Conservation (phyloP, 2,113 vertebrate species). For the Sialia sialis region DNA sequence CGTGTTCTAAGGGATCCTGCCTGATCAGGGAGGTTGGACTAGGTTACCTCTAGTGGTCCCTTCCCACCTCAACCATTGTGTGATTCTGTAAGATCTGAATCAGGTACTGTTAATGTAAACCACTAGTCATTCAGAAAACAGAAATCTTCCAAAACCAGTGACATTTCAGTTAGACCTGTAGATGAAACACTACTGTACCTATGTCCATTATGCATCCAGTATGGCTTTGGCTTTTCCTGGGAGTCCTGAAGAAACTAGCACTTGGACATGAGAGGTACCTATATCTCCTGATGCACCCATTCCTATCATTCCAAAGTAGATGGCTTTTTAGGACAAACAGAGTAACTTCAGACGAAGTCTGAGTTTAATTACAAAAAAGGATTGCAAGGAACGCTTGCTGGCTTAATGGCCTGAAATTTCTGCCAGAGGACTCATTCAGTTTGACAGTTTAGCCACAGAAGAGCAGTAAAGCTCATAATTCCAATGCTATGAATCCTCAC, state of each 20-base stretch:
- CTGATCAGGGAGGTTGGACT: not conserved
- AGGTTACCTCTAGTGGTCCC: not conserved
- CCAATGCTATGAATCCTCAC: not conserved
- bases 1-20: not conserved
- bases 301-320: not conserved
- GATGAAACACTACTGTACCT: not conserved
- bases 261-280: not conserved
- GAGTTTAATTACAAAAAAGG: slow-evolving; percentile 17
- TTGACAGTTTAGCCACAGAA: not conserved
- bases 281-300: not conserved
- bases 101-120: not conserved
- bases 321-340: not conserved
- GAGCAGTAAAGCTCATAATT: not conserved
- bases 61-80: not conserved
- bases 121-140: not conserved
- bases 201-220: not conserved
- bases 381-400: not conserved
- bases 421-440: slow-evolving; percentile 26
- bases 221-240: not conserved
- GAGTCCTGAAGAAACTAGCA: not conserved
- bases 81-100: not conserved
- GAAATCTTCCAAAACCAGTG: not conserved
- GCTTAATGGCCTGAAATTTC: slow-evolving; percentile 28
- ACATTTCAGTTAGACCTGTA: not conserved
- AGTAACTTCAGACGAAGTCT: not conserved